Evolutionary conservation across 2,888 invertebrate genomes (phyloP).

Genomic region (Drosophila paramelanica): DNA sequence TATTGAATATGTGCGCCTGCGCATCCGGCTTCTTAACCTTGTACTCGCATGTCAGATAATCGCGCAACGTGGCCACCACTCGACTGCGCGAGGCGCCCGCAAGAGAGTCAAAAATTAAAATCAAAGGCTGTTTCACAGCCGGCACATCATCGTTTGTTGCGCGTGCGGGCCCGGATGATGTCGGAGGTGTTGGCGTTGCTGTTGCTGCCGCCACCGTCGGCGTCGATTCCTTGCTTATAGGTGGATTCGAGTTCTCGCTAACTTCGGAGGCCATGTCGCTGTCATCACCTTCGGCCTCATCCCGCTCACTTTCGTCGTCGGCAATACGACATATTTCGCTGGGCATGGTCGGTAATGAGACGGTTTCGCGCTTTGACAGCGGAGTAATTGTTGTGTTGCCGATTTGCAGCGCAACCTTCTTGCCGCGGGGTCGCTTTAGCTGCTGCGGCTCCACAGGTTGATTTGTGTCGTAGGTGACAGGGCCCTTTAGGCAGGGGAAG

Average conservation of each 20-base stretch:
- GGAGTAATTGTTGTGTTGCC: conserved; percentile 89
- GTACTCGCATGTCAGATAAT: conserved; percentile 95
- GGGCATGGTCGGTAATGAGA: conserved; percentile 83
- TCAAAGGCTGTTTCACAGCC: conserved; percentile 89
- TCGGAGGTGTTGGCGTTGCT: conserved; percentile 21
- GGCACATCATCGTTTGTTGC: conserved; percentile 48
- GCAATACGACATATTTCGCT: conserved; percentile 86
- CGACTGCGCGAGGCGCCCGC: conserved; percentile 92
- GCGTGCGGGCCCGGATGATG: conserved; percentile 31
- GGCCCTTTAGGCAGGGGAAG: conserved; percentile 93
- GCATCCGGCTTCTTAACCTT: conserved; percentile 88
- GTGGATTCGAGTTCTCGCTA: conserved; percentile 77
- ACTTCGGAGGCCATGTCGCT: conserved; percentile 88
- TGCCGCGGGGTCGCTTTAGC: conserved; percentile 85
- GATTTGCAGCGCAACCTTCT: conserved; percentile 87
- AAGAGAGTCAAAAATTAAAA: conserved; percentile 97
- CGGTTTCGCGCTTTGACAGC: conserved; percentile 85
- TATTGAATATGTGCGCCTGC: conserved; percentile 88
- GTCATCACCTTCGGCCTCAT: conserved; percentile 93
- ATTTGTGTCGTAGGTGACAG: conserved; percentile 89
- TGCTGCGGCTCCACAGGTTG: conserved; percentile 86
- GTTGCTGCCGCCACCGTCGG: background rate
- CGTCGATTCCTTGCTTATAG: conserved; percentile 48
- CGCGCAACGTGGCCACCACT: conserved; percentile 95
- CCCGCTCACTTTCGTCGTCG: conserved; percentile 90